Evolutionary conservation across 2,113 vertebrate species (phyloP).

Genomic region (Malurus elegans): DNA sequence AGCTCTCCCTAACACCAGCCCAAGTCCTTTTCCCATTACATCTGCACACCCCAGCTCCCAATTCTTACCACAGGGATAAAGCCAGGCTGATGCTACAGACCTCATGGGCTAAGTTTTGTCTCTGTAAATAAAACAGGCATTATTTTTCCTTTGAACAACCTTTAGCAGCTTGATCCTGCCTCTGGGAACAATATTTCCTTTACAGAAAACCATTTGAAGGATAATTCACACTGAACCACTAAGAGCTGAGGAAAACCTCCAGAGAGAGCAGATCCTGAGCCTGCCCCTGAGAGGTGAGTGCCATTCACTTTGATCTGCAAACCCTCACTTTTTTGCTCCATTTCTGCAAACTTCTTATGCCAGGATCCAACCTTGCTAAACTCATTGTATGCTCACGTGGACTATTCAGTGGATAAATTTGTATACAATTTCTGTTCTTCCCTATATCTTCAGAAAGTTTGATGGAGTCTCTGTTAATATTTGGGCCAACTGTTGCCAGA

Average conservation of each 20-base stretch:
- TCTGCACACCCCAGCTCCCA: background rate
- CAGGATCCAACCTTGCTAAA: background rate
- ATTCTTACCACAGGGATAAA: background rate
- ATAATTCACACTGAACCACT: background rate
- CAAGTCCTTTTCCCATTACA: background rate
- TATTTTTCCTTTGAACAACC: background rate
- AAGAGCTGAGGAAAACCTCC: background rate
- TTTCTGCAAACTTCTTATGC: background rate
- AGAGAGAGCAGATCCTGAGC: background rate
- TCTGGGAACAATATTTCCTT: background rate
- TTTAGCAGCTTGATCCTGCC: background rate
- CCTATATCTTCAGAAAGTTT: background rate
- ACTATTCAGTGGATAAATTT: background rate
- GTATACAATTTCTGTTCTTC: background rate
- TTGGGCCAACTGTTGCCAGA: background rate
- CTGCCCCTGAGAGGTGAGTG: accelerated
- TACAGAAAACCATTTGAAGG: background rate
- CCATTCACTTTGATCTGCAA: background rate
- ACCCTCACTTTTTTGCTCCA: background rate
- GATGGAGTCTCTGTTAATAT: background rate
- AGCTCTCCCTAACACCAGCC: background rate
- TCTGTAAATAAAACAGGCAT: background rate
- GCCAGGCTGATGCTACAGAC: background rate
- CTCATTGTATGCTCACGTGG: accelerated
- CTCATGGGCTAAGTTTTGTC: background rate